Conservation (phyloP, 2,113 vertebrate species). For the Papio anubis region DNA sequence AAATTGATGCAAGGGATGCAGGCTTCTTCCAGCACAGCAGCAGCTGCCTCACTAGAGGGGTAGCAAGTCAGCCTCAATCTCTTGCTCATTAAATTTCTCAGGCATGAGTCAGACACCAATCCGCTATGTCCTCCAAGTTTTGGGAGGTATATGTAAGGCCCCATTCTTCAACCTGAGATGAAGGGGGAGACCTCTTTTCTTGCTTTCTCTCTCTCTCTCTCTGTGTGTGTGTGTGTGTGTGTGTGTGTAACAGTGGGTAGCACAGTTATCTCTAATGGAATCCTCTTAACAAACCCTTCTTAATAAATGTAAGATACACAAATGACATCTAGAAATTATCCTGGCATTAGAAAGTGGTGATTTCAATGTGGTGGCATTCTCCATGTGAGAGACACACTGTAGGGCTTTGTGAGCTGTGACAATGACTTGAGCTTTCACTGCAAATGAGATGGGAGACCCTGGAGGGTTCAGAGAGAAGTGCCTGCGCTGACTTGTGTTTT, state of each 20-base stretch:
- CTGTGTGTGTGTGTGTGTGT: too few species aligned
- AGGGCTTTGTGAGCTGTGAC: neutral
- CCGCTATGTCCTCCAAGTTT: neutral
- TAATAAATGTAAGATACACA: neutral
- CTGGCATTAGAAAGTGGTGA: neutral
- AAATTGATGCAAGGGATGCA: neutral
- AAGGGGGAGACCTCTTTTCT: neutral
- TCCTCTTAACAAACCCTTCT: neutral
- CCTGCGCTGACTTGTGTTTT: neutral
- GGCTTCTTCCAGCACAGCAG: neutral
- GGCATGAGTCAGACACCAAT: neutral
- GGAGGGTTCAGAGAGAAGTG: neutral
- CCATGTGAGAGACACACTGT: accelerated
- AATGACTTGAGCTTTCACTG: neutral
- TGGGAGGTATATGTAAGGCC: neutral
- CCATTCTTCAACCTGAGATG: neutral
- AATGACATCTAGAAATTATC: neutral
- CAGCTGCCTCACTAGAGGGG: neutral
- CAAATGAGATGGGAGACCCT: neutral
- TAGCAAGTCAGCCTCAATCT: neutral
- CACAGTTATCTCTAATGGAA: neutral
- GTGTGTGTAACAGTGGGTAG: too few species aligned
- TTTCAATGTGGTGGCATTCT: neutral
- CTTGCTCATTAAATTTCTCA: neutral
- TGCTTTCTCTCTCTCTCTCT: neutral